Evolutionary conservation across 2,888 invertebrate genomes (phyloP), one percentile per base, ranked within the genome.

Genomic region (Drosophila paranaensis): DNA sequence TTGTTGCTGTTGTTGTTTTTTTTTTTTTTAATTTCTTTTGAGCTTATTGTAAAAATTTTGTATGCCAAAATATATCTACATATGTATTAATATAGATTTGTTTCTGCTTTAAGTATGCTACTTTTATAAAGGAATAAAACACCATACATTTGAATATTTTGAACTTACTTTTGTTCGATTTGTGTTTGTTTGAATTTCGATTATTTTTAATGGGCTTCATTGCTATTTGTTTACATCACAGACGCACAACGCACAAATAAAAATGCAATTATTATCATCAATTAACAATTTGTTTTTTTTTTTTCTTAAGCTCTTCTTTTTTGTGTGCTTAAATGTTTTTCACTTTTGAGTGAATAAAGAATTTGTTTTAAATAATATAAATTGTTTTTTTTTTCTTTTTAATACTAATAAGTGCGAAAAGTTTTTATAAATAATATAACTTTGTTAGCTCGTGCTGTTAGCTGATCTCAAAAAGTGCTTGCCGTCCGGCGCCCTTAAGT

Each of bases 1-100:
- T 39, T 39, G 30, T 30, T 39, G n/a, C 8, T 40, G n/a, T n/a
- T 40, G n/a, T 39, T 43, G 20, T 6, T 56, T 55, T 39, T 25
- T 25, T 25, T 25, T 35, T 66, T 51, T 60, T 56, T 39, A 13
- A 33, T 56, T 60, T 64, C 14, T 45, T 71, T 64, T 65, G 60
- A 67, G 65, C 65, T 75, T 70, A 75, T 64, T 73, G 75, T 88
- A 86, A 72, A 90, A 87, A 85, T 90, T 85, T 88, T 74, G 87
- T 90, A 88, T 90, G 87, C 87, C 87, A 87, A 87, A 87, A 87
- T 89, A 87, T 89, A 90, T 73, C 86, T 71, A 79, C 64, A 77
- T 70, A 74, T 84, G 55, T 77, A 74, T 61, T 79, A 81, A 75
- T 82, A 80, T 77, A 86, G 71, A 77, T 82, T 89, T 67, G 56